Conservation (phyloP, 2,797 vertebrate genomes). For the Amniataba percoides region DNA sequence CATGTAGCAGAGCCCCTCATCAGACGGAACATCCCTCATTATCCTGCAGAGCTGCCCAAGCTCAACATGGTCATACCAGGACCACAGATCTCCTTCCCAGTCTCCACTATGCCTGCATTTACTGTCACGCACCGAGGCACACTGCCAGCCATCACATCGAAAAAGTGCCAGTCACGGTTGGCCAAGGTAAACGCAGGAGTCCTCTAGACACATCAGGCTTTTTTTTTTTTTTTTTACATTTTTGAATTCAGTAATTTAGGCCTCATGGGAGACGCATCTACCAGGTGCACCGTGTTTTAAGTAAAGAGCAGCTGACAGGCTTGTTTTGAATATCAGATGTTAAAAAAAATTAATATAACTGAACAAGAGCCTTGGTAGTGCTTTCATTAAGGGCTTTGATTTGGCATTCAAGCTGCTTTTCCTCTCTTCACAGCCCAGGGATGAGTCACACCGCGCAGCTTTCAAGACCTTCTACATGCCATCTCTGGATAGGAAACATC, state of each 20-base stretch:
- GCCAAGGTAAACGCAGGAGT: constrained; percentile 81
- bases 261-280: background rate
- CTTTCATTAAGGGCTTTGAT: constrained; percentile 31
- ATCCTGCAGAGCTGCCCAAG: constrained; percentile 83
- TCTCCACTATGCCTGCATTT: constrained; percentile 74
- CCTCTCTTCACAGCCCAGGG: constrained; percentile 83
- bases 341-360: background rate
- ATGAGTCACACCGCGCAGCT: constrained; percentile 77
- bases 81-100: constrained; percentile 77
- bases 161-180: constrained; percentile 83
- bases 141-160: constrained; percentile 79
- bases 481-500: constrained; percentile 81
- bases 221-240: constrained; percentile 17
- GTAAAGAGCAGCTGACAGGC: constrained; percentile 2
- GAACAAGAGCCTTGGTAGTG: background rate
- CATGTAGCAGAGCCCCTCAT: constrained; percentile 70
- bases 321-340: background rate
- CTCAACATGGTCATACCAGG: constrained; percentile 78
- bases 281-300: background rate
- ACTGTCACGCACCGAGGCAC: constrained; percentile 70
- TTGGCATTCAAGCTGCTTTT: constrained; percentile 54
- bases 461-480: constrained; percentile 86
- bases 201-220: background rate
- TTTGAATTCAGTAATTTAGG: constrained; percentile 11
- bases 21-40: constrained; percentile 66